A percentile compares a stretch with the other conserved stretches of the same genome.
Evolutionary conservation across 2,113 vertebrate genomes (phyloP).

Genomic region (Prietella phreatophila): DNA sequence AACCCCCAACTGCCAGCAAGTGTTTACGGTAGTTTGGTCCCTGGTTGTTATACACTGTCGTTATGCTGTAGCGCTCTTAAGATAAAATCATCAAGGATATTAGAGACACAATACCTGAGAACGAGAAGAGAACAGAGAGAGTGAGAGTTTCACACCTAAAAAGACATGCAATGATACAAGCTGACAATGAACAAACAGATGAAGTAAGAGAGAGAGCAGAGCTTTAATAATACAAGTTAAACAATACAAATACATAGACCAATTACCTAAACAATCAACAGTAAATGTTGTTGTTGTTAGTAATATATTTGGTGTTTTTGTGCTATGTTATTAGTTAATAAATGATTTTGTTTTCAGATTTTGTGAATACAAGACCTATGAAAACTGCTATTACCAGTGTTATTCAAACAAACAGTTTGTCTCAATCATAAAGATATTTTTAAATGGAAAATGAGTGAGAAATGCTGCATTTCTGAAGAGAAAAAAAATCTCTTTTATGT

Average conservation of each 20-base stretch:
- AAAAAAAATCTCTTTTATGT: not conserved
- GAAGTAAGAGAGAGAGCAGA: not conserved
- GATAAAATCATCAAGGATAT: slow-evolving; percentile 84
- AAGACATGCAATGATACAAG: not conserved
- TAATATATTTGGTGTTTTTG: not conserved
- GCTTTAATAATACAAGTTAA: not conserved
- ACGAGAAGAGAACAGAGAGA: slow-evolving; percentile 14
- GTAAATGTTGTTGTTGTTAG: not conserved
- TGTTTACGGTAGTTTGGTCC: slow-evolving; percentile 73
- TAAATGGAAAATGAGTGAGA: not conserved
- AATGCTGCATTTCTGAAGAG: not conserved
- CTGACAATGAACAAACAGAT: not conserved
- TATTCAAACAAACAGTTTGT: not conserved
- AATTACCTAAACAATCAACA: not conserved
- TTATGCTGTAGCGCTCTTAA: slow-evolving; percentile 84
- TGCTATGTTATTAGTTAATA: not conserved
- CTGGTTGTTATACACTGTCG: slow-evolving; percentile 79
- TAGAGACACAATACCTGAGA: slow-evolving; percentile 82
- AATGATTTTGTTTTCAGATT: not conserved
- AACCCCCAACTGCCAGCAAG: slow-evolving; percentile 74
- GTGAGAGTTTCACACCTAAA: not conserved
- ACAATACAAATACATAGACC: not conserved
- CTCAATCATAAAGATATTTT: not conserved
- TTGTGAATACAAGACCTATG: not conserved
- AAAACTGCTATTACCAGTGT: not conserved